phyloP scores from a whole-genome alignment of 2,888 invertebrate species.

The Geotrupes spiniger region DNA sequence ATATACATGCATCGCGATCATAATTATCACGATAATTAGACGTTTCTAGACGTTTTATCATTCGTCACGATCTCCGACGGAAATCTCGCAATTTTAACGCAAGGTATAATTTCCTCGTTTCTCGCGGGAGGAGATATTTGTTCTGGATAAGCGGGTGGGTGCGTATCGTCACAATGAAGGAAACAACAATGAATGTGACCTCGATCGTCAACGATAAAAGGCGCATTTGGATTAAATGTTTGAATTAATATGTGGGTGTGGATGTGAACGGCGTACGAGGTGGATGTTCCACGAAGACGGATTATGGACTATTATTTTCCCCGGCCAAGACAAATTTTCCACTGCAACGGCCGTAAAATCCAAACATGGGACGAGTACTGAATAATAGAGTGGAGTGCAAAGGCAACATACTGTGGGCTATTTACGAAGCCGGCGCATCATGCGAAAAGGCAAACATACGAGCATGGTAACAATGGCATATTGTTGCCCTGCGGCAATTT shows the following conservation, averaged over 20 bases:
- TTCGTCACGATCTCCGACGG: conserved; percentile 3
- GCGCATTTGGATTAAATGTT: too few relatives aligned
- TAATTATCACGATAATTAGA: background rate
- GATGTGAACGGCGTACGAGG: too few relatives aligned
- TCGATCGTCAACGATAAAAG: too few relatives aligned
- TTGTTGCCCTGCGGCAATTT: conserved; percentile 12
- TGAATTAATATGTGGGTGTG: too few relatives aligned
- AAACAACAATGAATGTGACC: too few relatives aligned
- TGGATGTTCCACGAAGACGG: too few relatives aligned
- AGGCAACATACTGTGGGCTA: conserved; percentile 16
- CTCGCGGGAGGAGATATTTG: background rate
- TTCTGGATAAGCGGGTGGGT: too few relatives aligned
- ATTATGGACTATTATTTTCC: too few relatives aligned
- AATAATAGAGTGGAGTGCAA: conserved; percentile 17
- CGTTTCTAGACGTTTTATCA: conserved; percentile 2
- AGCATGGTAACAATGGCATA: conserved; percentile 15
- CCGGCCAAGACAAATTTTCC: too few relatives aligned
- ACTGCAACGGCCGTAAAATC: too few relatives aligned
- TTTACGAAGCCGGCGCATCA: conserved; percentile 11
- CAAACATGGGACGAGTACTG: too few relatives aligned
- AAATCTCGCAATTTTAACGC: conserved; percentile 3
- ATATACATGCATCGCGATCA: background rate
- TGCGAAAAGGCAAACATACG: conserved; percentile 18
- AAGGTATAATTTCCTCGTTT: background rate
- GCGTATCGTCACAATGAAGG: too few relatives aligned